A percentile compares a stretch with the other conserved stretches of the same genome.
These are phyloP conservation scores for Helostoma temminkii DNA, from an alignment of 2,797 vertebrate species.

Conservation along the genomic window DNA sequence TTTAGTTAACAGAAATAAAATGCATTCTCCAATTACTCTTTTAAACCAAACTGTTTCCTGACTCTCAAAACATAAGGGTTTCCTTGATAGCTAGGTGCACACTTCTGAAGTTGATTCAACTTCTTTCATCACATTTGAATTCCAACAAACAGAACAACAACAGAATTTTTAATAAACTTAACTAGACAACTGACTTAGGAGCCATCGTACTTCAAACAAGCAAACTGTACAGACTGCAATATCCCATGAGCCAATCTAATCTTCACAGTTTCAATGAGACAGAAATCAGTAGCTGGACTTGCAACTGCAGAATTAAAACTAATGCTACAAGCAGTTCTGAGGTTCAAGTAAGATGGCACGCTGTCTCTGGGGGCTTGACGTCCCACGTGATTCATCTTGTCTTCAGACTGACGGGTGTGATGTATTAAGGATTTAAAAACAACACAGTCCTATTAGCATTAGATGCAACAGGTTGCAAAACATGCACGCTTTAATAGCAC, in stretches of 20 bases:
- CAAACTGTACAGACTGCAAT: not conserved
- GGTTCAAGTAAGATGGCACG: slow-evolving; percentile 27
- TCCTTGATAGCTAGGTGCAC: not conserved
- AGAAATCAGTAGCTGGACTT: slow-evolving; percentile 56
- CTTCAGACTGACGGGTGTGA: slow-evolving; percentile 14
- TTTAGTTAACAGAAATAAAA: no score
- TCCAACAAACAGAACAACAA: not conserved
- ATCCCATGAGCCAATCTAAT: slow-evolving; percentile 19
- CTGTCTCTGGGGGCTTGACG: slow-evolving; percentile 24
- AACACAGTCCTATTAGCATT: not conserved
- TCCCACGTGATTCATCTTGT: slow-evolving; percentile 51
- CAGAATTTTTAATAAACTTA: slow-evolving; percentile 2
- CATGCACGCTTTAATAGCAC: slow-evolving; percentile 1
- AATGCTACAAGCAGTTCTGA: slow-evolving; percentile 46
- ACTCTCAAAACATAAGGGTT: not conserved
- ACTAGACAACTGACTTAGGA: slow-evolving; percentile 5
- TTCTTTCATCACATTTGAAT: not conserved
- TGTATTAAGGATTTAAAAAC: slow-evolving; percentile 2
- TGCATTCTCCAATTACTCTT: no score
- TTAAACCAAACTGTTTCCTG: not conserved
- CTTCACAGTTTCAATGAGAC: slow-evolving; percentile 39
- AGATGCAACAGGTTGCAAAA: slow-evolving; percentile 9
- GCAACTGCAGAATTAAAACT: slow-evolving; percentile 33
- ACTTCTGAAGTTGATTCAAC: slow-evolving; percentile 5
- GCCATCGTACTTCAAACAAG: slow-evolving; percentile 10